Evolutionary conservation across 2,888 invertebrate species (phyloP).

Genomic region (Acanthacorydalis orientalis): DNA sequence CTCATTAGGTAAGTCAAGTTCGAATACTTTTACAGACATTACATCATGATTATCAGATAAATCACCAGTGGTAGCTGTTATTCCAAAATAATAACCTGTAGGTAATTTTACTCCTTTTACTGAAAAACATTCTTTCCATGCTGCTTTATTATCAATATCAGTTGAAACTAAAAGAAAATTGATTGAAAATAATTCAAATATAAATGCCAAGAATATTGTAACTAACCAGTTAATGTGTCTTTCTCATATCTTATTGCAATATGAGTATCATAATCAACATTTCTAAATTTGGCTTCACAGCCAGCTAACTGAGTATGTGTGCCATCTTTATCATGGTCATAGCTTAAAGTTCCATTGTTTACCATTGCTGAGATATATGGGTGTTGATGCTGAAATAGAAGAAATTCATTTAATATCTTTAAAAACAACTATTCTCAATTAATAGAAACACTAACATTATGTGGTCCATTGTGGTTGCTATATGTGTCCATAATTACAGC

Average conservation of each 20-base stretch:
- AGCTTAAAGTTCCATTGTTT: slow-evolving; percentile 86
- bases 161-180: slow-evolving; percentile 54
- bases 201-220: not conserved
- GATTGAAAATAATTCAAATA: not conserved
- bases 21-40: slow-evolving; percentile 78
- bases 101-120: slow-evolving; percentile 83
- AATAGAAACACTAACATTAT: slow-evolving; percentile 57
- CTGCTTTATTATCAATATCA: slow-evolving; percentile 79
- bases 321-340: slow-evolving; percentile 97
- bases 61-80: slow-evolving; percentile 93
- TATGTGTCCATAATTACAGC: slow-evolving; percentile 94
- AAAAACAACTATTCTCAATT: not conserved
- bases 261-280: slow-evolving; percentile 77
- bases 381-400: slow-evolving; percentile 69
- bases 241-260: slow-evolving; percentile 81
- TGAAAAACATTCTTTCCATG: slow-evolving; percentile 86
- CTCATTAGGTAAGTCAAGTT: slow-evolving; percentile 63
- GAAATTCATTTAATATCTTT: slow-evolving; percentile 7
- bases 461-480: slow-evolving; percentile 97
- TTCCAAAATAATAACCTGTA: slow-evolving; percentile 87
- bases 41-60: slow-evolving; percentile 94
- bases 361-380: slow-evolving; percentile 98
- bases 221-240: slow-evolving; percentile 68
- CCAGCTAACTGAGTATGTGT: slow-evolving; percentile 95
- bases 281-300: slow-evolving; percentile 91